Conservation (phyloP, 2,797 vertebrate species). For the Parotocinclus haroldoi region DNA sequence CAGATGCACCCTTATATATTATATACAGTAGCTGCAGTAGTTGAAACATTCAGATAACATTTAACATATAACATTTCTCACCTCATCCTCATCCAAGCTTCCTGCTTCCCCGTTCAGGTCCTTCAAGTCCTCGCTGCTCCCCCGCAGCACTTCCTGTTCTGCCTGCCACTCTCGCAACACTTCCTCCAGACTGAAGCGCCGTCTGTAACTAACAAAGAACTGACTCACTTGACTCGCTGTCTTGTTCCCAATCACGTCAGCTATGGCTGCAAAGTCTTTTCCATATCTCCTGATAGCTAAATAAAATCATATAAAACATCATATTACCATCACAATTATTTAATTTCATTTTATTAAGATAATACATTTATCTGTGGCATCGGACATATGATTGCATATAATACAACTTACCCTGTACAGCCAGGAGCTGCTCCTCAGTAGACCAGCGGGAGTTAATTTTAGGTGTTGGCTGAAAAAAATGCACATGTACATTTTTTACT, state of each 20-base stretch:
- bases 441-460: conserved; percentile 93
- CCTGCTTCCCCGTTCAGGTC: conserved; percentile 58
- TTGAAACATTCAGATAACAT: no score
- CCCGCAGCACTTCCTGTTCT: conserved; percentile 76
- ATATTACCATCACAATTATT: not conserved
- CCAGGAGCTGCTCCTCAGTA: conserved; percentile 89
- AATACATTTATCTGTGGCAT: no score
- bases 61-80: no score
- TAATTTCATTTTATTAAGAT: not conserved
- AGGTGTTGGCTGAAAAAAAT: conserved; percentile 64
- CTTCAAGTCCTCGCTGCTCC: conserved; percentile 56
- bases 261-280: conserved; percentile 84
- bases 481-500: not conserved
- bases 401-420: conserved; percentile 81
- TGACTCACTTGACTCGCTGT: conserved; percentile 84
- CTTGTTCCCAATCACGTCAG: conserved; percentile 88
- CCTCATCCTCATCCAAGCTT: conserved; percentile 65
- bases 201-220: conserved; percentile 87
- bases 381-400: no score
- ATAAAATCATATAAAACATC: not conserved
- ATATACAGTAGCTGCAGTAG: no score
- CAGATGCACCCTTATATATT: no score
- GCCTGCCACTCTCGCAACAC: conserved; percentile 90
- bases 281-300: conserved; percentile 86
- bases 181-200: conserved; percentile 88